These are phyloP conservation scores for Hippocampus mohnikei DNA, from an alignment of 2,113 vertebrate species.

Conservation along the genomic window DNA sequence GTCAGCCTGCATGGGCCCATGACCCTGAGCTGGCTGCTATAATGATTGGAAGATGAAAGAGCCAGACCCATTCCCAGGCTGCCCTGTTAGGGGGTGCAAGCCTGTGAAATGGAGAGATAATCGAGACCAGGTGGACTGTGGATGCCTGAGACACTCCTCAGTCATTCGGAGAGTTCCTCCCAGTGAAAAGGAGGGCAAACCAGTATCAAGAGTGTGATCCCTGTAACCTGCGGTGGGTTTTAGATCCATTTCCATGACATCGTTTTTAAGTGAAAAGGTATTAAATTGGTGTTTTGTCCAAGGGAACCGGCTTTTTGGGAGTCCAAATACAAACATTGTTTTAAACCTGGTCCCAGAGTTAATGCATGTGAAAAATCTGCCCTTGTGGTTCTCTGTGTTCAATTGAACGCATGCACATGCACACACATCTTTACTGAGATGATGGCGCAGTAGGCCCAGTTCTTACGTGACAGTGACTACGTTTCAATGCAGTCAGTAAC, in stretches of 20 bases:
- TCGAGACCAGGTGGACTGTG: constrained; percentile 77
- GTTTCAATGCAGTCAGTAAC: too few species aligned
- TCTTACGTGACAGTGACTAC: too few species aligned
- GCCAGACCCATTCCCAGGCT: constrained; percentile 79
- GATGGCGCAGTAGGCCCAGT: too few species aligned
- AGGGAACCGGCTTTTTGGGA: not conserved
- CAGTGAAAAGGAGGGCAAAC: constrained; percentile 56
- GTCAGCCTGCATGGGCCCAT: constrained; percentile 70
- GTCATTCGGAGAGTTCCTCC: constrained; percentile 70
- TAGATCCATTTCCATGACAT: too few species aligned
- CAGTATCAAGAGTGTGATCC: constrained; percentile 21
- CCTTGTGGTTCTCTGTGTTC: too few species aligned
- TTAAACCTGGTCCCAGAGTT: too few species aligned
- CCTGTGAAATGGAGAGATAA: constrained; percentile 77
- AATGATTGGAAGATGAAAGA: constrained; percentile 84
- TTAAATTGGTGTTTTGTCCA: not conserved
- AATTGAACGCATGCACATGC: too few species aligned
- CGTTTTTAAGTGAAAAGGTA: not conserved
- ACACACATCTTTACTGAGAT: too few species aligned
- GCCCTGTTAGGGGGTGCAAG: constrained; percentile 74
- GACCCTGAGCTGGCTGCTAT: constrained; percentile 76
- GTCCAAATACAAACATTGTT: too few species aligned
- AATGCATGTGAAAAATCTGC: too few species aligned
- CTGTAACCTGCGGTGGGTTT: not conserved
- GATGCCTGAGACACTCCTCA: constrained; percentile 69